Evolutionary conservation across 2,888 invertebrate genomes (phyloP).

Genomic region (Sepiola atlantica): DNA sequence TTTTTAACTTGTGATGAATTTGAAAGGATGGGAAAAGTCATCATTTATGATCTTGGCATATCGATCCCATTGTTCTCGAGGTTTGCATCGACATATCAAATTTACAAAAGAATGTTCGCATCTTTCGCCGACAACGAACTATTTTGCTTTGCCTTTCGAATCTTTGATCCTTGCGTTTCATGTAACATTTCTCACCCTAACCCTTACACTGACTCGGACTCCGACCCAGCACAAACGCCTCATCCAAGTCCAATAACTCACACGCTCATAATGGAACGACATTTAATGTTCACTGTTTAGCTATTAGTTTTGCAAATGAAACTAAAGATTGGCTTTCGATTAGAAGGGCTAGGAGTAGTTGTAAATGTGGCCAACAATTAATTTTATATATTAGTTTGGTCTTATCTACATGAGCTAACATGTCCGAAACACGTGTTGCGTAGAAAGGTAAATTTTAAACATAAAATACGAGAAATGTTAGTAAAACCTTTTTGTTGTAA

Average conservation of each 20-base stretch:
- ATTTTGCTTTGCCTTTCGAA: not conserved
- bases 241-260: not conserved
- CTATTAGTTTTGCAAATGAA: not conserved
- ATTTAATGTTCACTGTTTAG: conserved; percentile 7
- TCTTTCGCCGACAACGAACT: not conserved
- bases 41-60: not conserved
- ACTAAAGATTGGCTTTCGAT: not conserved
- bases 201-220: not conserved
- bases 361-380: no score
- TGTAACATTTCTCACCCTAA: not conserved
- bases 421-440: no score
- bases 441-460: no score
- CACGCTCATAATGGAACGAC: not conserved
- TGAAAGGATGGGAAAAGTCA: not conserved
- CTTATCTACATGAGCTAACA: no score
- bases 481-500: no score
- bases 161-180: not conserved
- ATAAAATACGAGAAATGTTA: no score
- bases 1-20: not conserved
- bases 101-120: conserved; percentile 32
- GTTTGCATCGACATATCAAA: not conserved
- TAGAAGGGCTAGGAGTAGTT: not conserved
- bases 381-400: no score
- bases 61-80: not conserved
- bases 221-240: not conserved